A percentile compares a stretch with the other conserved stretches of the same genome.
phyloP scores from a whole-genome alignment of 2,797 vertebrate genomes.

The Neoniphon sammara region DNA sequence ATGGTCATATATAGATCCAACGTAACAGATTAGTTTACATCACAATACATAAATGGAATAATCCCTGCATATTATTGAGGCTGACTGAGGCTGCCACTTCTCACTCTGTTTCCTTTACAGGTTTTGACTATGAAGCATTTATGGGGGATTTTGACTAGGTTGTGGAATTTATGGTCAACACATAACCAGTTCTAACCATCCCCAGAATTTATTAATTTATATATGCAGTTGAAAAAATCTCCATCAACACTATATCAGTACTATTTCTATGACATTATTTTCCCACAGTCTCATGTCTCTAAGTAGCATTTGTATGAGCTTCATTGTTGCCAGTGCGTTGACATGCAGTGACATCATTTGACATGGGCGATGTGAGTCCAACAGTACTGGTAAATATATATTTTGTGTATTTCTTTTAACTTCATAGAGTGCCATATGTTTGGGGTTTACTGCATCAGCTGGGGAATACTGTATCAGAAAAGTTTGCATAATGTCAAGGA shows the following conservation, averaged over 20 bases:
- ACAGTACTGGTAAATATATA: neutral
- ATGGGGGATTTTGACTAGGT: neutral
- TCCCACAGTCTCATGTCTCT: neutral
- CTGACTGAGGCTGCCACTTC: neutral
- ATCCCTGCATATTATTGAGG: slow-evolving; percentile 8
- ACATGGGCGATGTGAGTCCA: neutral
- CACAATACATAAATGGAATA: neutral
- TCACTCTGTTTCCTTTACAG: neutral
- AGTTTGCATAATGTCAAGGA: too few species aligned
- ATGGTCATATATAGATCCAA: slow-evolving; percentile 5
- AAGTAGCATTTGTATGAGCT: neutral
- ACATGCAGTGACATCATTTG: neutral
- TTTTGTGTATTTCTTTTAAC: neutral
- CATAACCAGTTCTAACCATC: neutral
- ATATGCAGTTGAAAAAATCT: slow-evolving; percentile 1
- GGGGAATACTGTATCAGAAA: too few species aligned
- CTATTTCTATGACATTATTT: neutral
- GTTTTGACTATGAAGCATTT: neutral
- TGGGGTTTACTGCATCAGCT: too few species aligned
- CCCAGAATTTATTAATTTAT: neutral
- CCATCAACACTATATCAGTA: slow-evolving; percentile 5
- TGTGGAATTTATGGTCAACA: neutral
- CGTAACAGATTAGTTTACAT: neutral
- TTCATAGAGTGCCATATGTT: neutral
- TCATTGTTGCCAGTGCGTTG: neutral